These are phyloP conservation scores for Steinernema feltiae DNA, from an alignment of 1,140 invertebrate genomes.

Conservation along the genomic window DNA sequence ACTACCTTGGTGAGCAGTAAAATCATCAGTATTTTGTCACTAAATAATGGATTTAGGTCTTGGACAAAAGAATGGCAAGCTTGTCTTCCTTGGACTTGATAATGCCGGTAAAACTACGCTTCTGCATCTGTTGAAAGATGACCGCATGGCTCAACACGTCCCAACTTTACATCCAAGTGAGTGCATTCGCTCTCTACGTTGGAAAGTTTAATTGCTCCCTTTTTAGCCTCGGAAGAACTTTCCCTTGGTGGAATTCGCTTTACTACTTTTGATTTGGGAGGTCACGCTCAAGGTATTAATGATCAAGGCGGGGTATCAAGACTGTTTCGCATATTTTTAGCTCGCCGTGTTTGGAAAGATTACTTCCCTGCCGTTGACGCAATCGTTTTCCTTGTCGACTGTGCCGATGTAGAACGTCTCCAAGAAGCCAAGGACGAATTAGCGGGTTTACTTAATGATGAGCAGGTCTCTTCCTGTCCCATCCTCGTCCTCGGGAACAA, in stretches of 20 bases:
- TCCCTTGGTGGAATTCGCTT: constrained; percentile 98
- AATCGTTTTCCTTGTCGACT: constrained; percentile 96
- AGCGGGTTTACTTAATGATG: constrained; percentile 77
- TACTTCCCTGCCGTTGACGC: constrained; percentile 99
- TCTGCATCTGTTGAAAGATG: constrained; percentile 98
- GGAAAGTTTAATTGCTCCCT: neutral
- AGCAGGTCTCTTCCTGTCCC: constrained; percentile 75
- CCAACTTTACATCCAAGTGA: constrained; percentile 98
- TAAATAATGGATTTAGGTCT: constrained; percentile 69
- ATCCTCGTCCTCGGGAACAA: constrained; percentile 97
- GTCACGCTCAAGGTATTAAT: constrained; percentile 95
- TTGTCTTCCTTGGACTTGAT: constrained; percentile 93
- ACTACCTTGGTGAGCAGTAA: constrained; percentile 32
- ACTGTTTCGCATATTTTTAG: no score
- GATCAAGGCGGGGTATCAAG: no score
- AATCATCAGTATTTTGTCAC: neutral
- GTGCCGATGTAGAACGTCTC: constrained; percentile 79
- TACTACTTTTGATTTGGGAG: constrained; percentile 98
- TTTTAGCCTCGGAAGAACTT: constrained; percentile 89
- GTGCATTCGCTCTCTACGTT: constrained; percentile 42
- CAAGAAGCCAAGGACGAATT: constrained; percentile 75
- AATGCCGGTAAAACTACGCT: constrained; percentile 99
- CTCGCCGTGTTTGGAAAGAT: constrained; percentile 95
- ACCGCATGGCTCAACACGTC: constrained; percentile 94
- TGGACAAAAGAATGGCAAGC: constrained; percentile 96